Percentiles rank a stretch among this genome's conserved stretches.
Evolutionary conservation across 2,888 invertebrate species (phyloP).

Genomic region (Pomacea canaliculata): DNA sequence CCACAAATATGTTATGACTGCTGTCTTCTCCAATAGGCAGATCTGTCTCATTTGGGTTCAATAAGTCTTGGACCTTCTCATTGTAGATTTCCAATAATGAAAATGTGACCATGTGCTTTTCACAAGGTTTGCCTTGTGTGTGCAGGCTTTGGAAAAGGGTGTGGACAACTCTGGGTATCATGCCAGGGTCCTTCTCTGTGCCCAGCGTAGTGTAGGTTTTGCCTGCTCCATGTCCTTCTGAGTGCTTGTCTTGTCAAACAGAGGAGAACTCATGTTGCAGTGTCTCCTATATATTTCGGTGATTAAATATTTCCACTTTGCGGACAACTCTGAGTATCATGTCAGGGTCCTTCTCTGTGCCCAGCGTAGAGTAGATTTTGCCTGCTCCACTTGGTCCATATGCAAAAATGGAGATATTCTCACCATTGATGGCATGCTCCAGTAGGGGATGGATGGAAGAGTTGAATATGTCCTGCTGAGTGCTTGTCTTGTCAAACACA

Average conservation of each 20-base stretch:
- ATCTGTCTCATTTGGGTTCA: constrained; percentile 55
- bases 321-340: constrained; percentile 63
- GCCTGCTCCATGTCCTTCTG: constrained; percentile 57
- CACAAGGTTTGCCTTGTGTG: neutral
- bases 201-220: constrained; percentile 68
- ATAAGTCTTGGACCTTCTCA: constrained; percentile 46
- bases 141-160: constrained; percentile 50
- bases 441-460: constrained; percentile 54
- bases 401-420: constrained; percentile 65
- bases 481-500: constrained; percentile 51
- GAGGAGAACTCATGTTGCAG: constrained; percentile 64
- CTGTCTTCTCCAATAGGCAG: constrained; percentile 63
- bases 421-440: constrained; percentile 49
- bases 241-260: constrained; percentile 48
- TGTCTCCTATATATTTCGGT: constrained; percentile 60
- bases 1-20: constrained; percentile 63
- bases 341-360: constrained; percentile 58
- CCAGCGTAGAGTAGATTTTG: constrained; percentile 67
- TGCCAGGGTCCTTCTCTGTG: constrained; percentile 56
- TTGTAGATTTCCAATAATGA: constrained; percentile 65
- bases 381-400: constrained; percentile 68
- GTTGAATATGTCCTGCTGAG: constrained; percentile 57
- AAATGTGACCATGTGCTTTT: constrained; percentile 47
- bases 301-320: constrained; percentile 61
- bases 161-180: constrained; percentile 62